phyloP scores from a whole-genome alignment of 2,797 vertebrate species.

The Phoebastria nigripes region DNA sequence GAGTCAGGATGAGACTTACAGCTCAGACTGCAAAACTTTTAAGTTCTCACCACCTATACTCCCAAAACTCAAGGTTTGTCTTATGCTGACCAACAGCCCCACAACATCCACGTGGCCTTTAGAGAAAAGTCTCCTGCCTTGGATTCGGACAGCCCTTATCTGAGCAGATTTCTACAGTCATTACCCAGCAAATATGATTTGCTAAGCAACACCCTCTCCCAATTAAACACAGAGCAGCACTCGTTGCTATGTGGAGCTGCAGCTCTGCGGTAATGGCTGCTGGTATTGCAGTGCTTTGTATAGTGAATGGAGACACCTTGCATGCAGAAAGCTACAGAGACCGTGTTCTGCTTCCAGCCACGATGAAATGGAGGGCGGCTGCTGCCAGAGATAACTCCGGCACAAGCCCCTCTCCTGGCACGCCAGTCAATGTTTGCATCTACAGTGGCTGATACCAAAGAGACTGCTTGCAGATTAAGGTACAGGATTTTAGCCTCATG shows the following conservation, averaged over 20 bases:
- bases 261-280: background rate
- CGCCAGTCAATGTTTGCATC: background rate
- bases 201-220: background rate
- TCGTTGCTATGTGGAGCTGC: background rate
- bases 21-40: background rate
- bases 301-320: fast-evolving
- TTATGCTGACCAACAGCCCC: background rate
- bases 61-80: background rate
- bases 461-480: background rate
- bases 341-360: background rate
- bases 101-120: background rate
- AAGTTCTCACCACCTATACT: background rate
- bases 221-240: background rate
- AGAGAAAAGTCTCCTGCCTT: background rate
- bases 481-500: background rate
- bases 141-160: background rate
- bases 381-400: background rate
- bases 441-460: fast-evolving
- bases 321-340: too few species aligned
- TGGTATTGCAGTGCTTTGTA: background rate
- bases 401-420: background rate
- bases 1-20: background rate
- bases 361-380: fast-evolving
- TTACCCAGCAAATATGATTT: background rate
- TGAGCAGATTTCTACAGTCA: background rate